These are phyloP conservation scores for Leptoclinus maculatus DNA, from an alignment of 2,797 vertebrate species.

Conservation along the genomic window DNA sequence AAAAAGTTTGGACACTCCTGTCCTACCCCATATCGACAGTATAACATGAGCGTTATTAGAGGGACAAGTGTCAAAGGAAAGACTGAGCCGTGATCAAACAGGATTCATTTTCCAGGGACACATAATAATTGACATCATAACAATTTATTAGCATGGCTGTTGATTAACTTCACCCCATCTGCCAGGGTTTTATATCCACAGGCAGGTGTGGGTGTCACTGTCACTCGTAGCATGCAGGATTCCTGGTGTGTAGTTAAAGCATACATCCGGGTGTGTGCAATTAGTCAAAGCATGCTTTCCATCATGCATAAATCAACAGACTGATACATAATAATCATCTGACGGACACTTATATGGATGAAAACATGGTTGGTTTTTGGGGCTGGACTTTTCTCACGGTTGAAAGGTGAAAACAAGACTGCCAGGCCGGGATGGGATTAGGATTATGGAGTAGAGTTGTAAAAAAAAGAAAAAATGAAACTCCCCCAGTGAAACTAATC, in stretches of 20 bases:
- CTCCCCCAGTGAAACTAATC: not conserved
- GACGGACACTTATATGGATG: not conserved
- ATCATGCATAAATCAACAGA: not conserved
- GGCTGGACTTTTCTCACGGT: not conserved
- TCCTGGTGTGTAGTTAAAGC: not conserved
- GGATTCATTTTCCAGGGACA: not conserved
- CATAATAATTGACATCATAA: not conserved
- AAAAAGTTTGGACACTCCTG: no score
- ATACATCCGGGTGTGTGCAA: not conserved
- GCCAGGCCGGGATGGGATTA: not conserved
- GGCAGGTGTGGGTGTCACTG: not conserved
- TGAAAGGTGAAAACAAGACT: not conserved
- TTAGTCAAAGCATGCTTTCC: not conserved
- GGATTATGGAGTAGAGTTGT: not conserved
- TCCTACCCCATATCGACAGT: no score
- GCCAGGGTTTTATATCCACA: not conserved
- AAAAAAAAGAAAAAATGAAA: not conserved
- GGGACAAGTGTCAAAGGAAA: no score
- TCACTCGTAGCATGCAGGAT: not conserved
- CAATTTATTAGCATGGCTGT: not conserved
- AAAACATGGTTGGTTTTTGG: not conserved
- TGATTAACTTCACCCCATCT: not conserved
- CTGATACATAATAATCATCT: not conserved
- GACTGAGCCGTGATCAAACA: no score
- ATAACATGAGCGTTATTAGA: not conserved